phyloP scores from a whole-genome alignment of 2,888 invertebrate species.

The Ochropleura plecta region DNA sequence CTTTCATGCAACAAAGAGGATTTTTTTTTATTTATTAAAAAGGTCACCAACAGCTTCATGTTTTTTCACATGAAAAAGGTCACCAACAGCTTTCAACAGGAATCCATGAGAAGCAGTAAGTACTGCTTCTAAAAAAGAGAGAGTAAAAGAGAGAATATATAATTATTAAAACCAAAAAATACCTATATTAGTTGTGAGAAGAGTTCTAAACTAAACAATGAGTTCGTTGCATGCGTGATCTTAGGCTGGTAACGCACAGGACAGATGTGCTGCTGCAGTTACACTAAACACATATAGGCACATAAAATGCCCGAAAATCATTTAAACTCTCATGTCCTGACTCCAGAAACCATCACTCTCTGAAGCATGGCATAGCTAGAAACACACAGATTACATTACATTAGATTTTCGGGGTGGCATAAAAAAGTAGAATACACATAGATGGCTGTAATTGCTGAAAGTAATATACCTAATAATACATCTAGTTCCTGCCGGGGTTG shows the following conservation, averaged over 20 bases:
- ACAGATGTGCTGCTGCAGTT: neutral
- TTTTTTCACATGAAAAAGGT: no score
- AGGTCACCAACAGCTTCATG: no score
- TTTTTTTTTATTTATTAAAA: no score
- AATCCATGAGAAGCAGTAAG: no score
- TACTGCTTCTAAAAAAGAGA: no score
- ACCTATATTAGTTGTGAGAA: constrained; percentile 40
- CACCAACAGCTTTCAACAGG: no score
- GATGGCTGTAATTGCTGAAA: neutral
- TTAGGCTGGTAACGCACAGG: constrained; percentile 12
- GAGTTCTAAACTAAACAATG: constrained; percentile 61
- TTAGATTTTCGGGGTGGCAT: neutral
- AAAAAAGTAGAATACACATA: neutral
- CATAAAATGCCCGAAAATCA: neutral
- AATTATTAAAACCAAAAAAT: constrained; percentile 38
- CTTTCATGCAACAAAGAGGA: no score
- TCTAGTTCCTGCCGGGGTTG: no score
- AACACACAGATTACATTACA: no score
- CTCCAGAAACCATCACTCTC: neutral
- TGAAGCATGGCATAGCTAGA: neutral
- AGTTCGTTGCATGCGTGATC: constrained; percentile 21
- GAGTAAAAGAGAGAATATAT: constrained; percentile 38
- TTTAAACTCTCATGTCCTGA: neutral
- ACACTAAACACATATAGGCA: neutral
- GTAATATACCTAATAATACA: neutral